phyloP scores from a whole-genome alignment of 1,140 invertebrate genomes.

The Venturia canescens region DNA sequence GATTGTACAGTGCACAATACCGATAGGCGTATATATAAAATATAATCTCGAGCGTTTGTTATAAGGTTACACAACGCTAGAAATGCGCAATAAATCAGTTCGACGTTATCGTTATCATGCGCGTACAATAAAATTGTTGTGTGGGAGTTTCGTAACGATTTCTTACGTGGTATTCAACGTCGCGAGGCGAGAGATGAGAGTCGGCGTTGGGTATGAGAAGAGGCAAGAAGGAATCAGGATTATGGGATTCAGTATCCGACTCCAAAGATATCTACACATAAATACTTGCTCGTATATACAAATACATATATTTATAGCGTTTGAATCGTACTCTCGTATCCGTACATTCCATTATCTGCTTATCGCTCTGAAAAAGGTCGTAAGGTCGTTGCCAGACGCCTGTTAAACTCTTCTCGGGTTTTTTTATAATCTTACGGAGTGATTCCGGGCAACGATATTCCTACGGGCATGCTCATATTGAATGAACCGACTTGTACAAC shows the following conservation, averaged over 20 bases:
- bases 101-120: constrained; percentile 42
- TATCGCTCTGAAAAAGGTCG: constrained; percentile 48
- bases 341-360: constrained; percentile 54
- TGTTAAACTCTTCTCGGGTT: constrained; percentile 24
- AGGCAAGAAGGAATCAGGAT: constrained; percentile 39
- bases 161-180: constrained; percentile 43
- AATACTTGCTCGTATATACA: not conserved
- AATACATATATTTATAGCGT: constrained; percentile 4
- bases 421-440: constrained; percentile 40
- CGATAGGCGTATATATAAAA: not conserved
- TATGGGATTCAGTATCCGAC: not conserved
- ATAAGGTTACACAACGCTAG: constrained; percentile 53
- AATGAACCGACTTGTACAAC: not conserved
- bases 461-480: not conserved
- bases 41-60: not conserved
- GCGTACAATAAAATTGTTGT: constrained; percentile 58
- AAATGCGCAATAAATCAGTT: constrained; percentile 54
- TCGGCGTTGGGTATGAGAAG: constrained; percentile 22
- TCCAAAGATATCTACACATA: not conserved
- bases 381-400: constrained; percentile 42
- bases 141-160: constrained; percentile 58
- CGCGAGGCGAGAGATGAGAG: not conserved
- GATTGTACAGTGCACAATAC: no score
- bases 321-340: constrained; percentile 43
- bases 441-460: constrained; percentile 27